phyloP scores from a whole-genome alignment of 2,797 vertebrate genomes.

The Meda fulgida region DNA sequence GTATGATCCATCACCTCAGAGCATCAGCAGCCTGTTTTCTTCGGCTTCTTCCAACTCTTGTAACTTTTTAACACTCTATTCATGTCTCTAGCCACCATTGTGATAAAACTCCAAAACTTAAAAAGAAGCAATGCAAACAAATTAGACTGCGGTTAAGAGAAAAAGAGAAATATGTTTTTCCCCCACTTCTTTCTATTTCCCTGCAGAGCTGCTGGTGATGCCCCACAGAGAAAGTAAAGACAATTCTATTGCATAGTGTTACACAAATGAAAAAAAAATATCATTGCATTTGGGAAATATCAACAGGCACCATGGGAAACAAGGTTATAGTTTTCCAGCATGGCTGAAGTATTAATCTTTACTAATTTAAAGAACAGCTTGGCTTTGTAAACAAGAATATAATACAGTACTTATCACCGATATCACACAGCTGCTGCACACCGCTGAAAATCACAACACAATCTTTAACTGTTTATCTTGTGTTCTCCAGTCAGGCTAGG shows the following conservation, averaged over 20 bases:
- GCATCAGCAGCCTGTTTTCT: constrained; percentile 28
- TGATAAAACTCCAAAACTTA: background rate
- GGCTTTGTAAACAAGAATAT: constrained; percentile 34
- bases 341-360: constrained; percentile 26
- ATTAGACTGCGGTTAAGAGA: constrained; percentile 20
- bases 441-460: background rate
- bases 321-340: background rate
- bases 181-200: background rate
- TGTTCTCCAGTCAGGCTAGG: constrained; percentile 1
- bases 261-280: constrained; percentile 38
- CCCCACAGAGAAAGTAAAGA: constrained; percentile 9
- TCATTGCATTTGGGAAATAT: constrained; percentile 38
- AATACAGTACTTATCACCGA: constrained; percentile 3
- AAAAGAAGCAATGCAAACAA: constrained; percentile 36
- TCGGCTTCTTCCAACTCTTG: constrained; percentile 35
- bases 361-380: constrained; percentile 31
- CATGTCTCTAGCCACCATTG: constrained; percentile 3
- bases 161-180: background rate
- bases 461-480: background rate
- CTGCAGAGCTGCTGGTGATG: background rate
- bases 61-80: constrained; percentile 39
- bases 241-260: constrained; percentile 2
- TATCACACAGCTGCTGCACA: constrained; percentile 23
- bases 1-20: constrained; percentile 47
- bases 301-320: constrained; percentile 12